Evolutionary conservation across 2,797 vertebrate genomes (phyloP), one percentile per base, ranked within the genome.

Genomic region (Lagocephalus sceleratus): DNA sequence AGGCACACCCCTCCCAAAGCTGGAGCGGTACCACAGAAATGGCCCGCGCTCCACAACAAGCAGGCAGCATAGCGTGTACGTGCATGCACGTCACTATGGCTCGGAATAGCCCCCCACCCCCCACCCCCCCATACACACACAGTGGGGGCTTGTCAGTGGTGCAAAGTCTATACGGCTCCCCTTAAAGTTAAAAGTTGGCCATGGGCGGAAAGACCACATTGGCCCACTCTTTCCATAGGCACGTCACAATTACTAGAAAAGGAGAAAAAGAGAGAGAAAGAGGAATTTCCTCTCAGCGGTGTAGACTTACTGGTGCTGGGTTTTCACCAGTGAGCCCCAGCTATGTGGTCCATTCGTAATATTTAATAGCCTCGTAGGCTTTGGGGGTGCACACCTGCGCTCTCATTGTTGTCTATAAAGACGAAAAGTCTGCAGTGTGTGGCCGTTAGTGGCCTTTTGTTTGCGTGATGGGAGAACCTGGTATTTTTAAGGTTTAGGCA

Each of bases 11-110:
- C 79, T 88, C 84, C 82, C 78, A 84, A 77, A 79, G 76, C 77
- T 71, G 84, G 82, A 88, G 78, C 60, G 43, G 66, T 79, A 85
- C 85, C 85, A 71, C 80, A 82, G 75, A 72, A 79, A 79, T 86
- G 79, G 78, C 63, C 77, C 74, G 73, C 80, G 84, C 81, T 80
- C 77, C 56, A 26, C 63, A 66, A 56, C 43, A 67, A 54, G 44
- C 56, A 67, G 64, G 49, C 76, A 60, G 61, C 43, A 21, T 54
- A 52, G 32, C 47, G 43, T 62, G 32, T 54, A 44, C 42, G 51
- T 47, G 68, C 40, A 42, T 48, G 45, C 42, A 43, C 21, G 22
- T 26, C 22, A 52, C 21, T 23, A 23, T 9, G 51, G 4, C 17
- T 48, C 5, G 44, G n/a, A 47, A 47, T 35, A 35, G 32, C 32